Evolutionary conservation across 2,888 invertebrate genomes (phyloP).

Genomic region (Cepaea hortensis): DNA sequence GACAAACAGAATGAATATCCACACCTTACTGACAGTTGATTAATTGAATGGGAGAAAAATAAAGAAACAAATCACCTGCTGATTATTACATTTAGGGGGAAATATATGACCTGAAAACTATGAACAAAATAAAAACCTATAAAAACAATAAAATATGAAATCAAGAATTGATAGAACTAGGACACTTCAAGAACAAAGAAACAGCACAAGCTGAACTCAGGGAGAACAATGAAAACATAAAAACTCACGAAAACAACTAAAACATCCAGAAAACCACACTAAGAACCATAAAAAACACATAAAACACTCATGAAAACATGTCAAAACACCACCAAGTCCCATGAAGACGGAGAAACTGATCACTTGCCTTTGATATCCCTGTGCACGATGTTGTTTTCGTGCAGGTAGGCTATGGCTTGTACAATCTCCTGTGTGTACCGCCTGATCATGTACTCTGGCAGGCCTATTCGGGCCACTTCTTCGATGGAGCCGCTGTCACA

Average conservation of each 20-base stretch:
- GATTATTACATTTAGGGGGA: no score
- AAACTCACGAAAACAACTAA: background rate
- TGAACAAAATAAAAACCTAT: no score
- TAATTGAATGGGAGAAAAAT: no score
- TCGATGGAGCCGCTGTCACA: constrained; percentile 95
- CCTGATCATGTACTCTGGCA: constrained; percentile 88
- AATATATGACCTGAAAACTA: no score
- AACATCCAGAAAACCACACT: background rate
- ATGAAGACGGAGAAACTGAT: background rate
- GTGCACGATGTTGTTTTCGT: constrained; percentile 91
- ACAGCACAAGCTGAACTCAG: no score
- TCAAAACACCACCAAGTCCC: background rate
- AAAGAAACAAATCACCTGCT: no score
- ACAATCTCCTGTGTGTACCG: constrained; percentile 90
- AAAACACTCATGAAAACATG: background rate
- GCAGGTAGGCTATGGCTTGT: constrained; percentile 87
- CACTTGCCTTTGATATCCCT: constrained; percentile 90
- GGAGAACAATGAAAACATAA: background rate
- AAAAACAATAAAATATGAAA: no score
- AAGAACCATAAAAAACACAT: background rate
- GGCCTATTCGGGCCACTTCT: constrained; percentile 84
- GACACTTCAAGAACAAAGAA: no score
- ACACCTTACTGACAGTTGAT: no score
- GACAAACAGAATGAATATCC: no score
- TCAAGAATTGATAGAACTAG: no score